phyloP scores from a whole-genome alignment of 2,113 vertebrate genomes.

The Zosterops lateralis region DNA sequence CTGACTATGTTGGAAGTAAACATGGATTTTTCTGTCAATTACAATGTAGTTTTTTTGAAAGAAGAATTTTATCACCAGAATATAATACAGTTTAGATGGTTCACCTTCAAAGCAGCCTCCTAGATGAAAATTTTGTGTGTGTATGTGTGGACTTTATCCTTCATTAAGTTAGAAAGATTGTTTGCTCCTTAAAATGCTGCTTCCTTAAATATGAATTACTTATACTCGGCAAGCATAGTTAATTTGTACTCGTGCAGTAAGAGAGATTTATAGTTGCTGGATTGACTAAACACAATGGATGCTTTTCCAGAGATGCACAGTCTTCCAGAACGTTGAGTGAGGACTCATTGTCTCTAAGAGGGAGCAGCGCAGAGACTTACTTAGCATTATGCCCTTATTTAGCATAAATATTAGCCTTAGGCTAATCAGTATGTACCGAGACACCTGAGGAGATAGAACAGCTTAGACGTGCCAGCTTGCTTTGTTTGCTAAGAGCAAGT shows the following conservation, averaged over 20 bases:
- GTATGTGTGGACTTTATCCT: neutral
- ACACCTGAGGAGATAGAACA: neutral
- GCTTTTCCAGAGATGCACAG: neutral
- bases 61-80: neutral
- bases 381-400: neutral
- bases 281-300: neutral
- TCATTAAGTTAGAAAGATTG: neutral
- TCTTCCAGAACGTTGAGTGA: neutral
- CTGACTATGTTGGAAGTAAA: conserved; percentile 4
- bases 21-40: conserved; percentile 6
- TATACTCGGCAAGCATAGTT: neutral
- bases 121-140: neutral
- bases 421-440: neutral
- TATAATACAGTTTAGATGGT: neutral
- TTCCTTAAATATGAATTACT: neutral
- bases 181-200: neutral
- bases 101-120: neutral
- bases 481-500: neutral
- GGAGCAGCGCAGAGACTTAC: neutral
- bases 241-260: neutral
- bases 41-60: neutral
- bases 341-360: neutral
- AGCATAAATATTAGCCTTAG: neutral
- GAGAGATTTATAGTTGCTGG: neutral
- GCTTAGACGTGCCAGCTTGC: neutral